phyloP scores from a whole-genome alignment of 2,888 invertebrate genomes.

The Schizaphis graminum region DNA sequence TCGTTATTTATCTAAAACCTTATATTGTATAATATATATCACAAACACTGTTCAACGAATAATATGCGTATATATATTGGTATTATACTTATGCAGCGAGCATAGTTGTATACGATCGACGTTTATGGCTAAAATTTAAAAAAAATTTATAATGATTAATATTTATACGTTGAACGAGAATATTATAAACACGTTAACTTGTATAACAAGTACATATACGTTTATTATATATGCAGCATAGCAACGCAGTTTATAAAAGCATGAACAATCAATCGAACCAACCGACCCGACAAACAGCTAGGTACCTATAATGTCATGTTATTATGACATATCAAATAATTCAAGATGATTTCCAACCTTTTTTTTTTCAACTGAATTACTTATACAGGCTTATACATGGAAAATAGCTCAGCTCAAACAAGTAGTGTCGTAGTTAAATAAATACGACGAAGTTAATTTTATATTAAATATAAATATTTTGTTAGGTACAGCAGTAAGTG shows the following conservation, averaged over 20 bases:
- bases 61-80: neutral
- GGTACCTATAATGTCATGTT: neutral
- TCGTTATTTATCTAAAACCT: neutral
- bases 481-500: neutral
- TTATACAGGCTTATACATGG: neutral
- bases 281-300: neutral
- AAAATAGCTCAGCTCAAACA: neutral
- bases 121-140: neutral
- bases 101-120: neutral
- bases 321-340: neutral
- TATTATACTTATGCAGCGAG: neutral
- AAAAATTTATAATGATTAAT: neutral
- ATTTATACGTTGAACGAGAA: neutral
- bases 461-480: neutral
- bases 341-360: neutral
- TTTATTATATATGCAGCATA: neutral
- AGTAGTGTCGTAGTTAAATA: neutral
- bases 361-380: neutral
- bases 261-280: neutral
- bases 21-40: neutral
- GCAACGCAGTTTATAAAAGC: neutral
- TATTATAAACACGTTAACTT: neutral
- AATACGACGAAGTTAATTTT: neutral
- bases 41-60: neutral
- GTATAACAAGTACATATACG: no score